phyloP scores from a whole-genome alignment of 2,797 vertebrate genomes.

The Sternarchorhynchus goeldii region DNA sequence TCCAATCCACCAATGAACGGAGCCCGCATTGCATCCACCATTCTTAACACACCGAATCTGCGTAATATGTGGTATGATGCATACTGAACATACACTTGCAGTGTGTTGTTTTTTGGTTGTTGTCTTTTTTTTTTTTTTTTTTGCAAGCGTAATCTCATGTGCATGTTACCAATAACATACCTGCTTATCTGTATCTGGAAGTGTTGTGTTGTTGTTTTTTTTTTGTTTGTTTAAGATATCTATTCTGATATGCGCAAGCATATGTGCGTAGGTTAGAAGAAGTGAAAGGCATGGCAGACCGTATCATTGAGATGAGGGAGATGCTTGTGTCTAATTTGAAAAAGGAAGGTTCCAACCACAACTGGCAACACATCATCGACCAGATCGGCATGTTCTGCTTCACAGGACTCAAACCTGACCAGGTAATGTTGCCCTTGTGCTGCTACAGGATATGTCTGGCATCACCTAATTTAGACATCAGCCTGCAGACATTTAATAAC shows the following conservation, averaged over 20 bases:
- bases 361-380: slow-evolving; percentile 96
- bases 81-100: too few species aligned
- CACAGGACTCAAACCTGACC: slow-evolving; percentile 93
- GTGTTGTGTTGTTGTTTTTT: too few species aligned
- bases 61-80: slow-evolving; percentile 17
- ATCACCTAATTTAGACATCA: too few species aligned
- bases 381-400: slow-evolving; percentile 99
- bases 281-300: slow-evolving; percentile 92
- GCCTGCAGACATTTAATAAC: too few species aligned
- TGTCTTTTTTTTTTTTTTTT: too few species aligned
- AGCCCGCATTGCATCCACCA: slow-evolving; percentile 88
- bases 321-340: slow-evolving; percentile 90
- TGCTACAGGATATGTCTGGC: too few species aligned
- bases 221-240: too few species aligned
- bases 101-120: too few species aligned
- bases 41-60: slow-evolving; percentile 89
- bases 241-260: too few species aligned
- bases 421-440: slow-evolving; percentile 72
- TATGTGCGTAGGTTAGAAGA: slow-evolving; percentile 82
- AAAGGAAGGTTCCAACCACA: slow-evolving; percentile 89
- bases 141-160: too few species aligned
- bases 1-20: slow-evolving; percentile 96
- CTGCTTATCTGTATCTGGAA: too few species aligned
- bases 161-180: too few species aligned
- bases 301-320: slow-evolving; percentile 95